Evolutionary conservation across 2,113 vertebrate species (phyloP).

Genomic region (Morone chrysops): DNA sequence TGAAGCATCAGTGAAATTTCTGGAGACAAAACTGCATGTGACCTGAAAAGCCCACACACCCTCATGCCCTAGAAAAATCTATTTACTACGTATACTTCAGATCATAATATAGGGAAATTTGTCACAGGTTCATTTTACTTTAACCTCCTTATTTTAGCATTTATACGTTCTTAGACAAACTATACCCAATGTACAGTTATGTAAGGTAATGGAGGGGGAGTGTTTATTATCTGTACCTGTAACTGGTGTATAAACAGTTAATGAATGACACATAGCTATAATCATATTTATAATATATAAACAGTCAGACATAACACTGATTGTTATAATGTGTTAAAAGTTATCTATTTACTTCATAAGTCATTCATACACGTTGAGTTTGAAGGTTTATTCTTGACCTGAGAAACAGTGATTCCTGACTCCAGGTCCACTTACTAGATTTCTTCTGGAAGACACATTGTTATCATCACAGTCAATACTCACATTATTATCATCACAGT

Average conservation of each 20-base stretch:
- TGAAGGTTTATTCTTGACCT: too few relatives aligned
- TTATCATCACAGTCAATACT: too few relatives aligned
- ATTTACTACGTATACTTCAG: background rate
- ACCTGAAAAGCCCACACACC: slow-evolving; percentile 35
- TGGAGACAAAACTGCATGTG: slow-evolving; percentile 31
- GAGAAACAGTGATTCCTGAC: too few relatives aligned
- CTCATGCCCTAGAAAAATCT: slow-evolving; percentile 12
- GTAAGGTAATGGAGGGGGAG: too few relatives aligned
- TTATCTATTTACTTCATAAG: too few relatives aligned
- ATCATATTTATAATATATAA: background rate
- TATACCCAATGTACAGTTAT: too few relatives aligned
- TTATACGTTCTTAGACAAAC: too few relatives aligned
- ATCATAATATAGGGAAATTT: background rate
- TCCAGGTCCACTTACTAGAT: too few relatives aligned
- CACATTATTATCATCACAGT: background rate
- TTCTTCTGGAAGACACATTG: too few relatives aligned
- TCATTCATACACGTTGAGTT: too few relatives aligned
- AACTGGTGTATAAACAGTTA: background rate
- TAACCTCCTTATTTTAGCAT: background rate
- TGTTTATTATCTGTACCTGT: background rate
- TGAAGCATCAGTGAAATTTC: background rate
- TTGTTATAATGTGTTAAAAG: too few relatives aligned
- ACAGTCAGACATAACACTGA: too few relatives aligned
- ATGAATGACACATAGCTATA: background rate
- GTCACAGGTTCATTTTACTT: background rate